These are phyloP conservation scores for Rallus crepitans DNA, from an alignment of 2,797 vertebrate species.

Conservation along the genomic window DNA sequence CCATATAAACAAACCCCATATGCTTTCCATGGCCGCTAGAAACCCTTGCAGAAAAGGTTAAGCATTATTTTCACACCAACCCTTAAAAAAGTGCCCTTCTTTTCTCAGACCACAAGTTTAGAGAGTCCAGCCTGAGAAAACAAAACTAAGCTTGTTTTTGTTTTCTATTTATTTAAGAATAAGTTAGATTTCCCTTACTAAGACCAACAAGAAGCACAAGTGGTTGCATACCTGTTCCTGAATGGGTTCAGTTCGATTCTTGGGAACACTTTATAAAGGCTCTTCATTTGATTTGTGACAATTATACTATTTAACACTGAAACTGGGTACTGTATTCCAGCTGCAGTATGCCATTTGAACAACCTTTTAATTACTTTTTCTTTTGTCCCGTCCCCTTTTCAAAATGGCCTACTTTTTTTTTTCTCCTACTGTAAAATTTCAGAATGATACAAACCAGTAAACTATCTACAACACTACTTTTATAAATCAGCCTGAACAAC, in stretches of 20 bases:
- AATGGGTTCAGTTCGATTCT: neutral
- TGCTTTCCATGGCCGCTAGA: neutral
- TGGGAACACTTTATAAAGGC: neutral
- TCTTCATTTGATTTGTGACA: neutral
- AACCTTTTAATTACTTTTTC: neutral
- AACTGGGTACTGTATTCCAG: neutral
- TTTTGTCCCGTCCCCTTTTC: neutral
- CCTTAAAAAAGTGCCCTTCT: neutral
- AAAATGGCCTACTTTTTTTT: neutral
- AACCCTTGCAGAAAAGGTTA: neutral
- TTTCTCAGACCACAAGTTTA: neutral
- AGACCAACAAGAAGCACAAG: neutral
- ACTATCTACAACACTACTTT: neutral
- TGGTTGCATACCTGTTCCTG: neutral
- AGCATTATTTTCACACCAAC: neutral
- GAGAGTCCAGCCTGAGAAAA: neutral
- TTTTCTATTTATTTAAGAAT: neutral
- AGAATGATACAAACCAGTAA: neutral
- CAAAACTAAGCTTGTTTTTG: neutral
- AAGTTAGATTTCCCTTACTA: neutral
- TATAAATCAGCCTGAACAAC: neutral
- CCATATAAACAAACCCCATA: neutral
- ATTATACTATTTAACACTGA: neutral
- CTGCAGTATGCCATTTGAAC: neutral
- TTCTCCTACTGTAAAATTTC: neutral